A percentile compares a stretch with the other conserved stretches of the same genome.
phyloP scores from a whole-genome alignment of 2,888 invertebrate genomes.

The Galerucella pusilla region DNA sequence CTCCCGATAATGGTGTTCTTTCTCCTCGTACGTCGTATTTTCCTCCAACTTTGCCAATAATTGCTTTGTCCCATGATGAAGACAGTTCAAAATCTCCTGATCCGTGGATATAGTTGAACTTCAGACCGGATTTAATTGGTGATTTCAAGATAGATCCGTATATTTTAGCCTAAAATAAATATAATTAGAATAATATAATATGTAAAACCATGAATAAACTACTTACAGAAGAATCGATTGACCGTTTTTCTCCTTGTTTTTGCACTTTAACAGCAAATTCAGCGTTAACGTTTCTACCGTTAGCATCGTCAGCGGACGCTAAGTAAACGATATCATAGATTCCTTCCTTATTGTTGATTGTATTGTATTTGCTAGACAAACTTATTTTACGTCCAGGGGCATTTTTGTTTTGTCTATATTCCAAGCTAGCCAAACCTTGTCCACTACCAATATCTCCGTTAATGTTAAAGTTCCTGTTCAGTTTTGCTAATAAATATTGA shows the following conservation, averaged over 20 bases:
- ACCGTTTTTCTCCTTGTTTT: slow-evolving; percentile 43
- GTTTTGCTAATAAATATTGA: slow-evolving; percentile 64
- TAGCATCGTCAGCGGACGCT: slow-evolving; percentile 64
- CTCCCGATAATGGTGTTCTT: slow-evolving; percentile 66
- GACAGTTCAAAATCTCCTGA: slow-evolving; percentile 48
- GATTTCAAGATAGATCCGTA: slow-evolving; percentile 61
- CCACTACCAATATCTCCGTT: slow-evolving; percentile 56
- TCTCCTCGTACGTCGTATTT: slow-evolving; percentile 60
- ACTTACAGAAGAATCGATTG: slow-evolving; percentile 26
- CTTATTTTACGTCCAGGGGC: slow-evolving; percentile 64
- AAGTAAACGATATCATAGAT: slow-evolving; percentile 63
- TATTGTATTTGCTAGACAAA: slow-evolving; percentile 60
- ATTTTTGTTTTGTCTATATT: slow-evolving; percentile 64
- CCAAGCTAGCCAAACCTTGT: slow-evolving; percentile 55
- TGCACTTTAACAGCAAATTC: slow-evolving; percentile 44
- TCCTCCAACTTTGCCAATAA: slow-evolving; percentile 57
- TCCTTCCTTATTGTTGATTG: slow-evolving; percentile 63
- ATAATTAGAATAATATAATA: not conserved
- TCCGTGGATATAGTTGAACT: slow-evolving; percentile 44
- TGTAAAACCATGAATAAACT: not conserved
- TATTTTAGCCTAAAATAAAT: slow-evolving; percentile 49
- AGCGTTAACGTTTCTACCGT: slow-evolving; percentile 65
- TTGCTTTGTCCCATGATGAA: slow-evolving; percentile 51
- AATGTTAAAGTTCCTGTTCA: slow-evolving; percentile 57
- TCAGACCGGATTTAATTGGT: slow-evolving; percentile 58